A percentile compares a stretch with the other conserved stretches of the same genome.
These are phyloP conservation scores for Genyomyrus donnyi DNA, from an alignment of 2,113 vertebrate species.

Conservation along the genomic window DNA sequence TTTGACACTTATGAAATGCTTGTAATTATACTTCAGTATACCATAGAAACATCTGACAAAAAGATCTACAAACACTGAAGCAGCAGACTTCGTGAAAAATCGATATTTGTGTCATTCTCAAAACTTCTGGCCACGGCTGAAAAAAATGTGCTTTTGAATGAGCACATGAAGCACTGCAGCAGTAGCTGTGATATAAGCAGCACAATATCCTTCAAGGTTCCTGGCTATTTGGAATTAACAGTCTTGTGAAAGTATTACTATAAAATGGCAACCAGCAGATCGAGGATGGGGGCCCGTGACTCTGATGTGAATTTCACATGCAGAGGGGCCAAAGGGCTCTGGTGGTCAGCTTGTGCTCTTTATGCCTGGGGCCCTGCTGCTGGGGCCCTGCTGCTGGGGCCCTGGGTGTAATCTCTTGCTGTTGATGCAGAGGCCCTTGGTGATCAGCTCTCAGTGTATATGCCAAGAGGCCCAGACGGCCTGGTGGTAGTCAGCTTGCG, in stretches of 20 bases:
- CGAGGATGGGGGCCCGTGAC: background rate
- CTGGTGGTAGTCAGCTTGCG: background rate
- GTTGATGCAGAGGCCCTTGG: background rate
- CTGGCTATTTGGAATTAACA: background rate
- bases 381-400: background rate
- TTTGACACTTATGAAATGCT: no score
- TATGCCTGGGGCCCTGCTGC: background rate
- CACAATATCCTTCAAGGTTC: background rate
- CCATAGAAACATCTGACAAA: no score
- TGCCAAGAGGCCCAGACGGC: background rate
- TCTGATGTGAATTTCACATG: background rate
- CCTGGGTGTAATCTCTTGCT: background rate
- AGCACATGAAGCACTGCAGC: background rate
- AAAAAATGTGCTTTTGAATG: background rate
- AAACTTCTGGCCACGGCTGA: background rate
- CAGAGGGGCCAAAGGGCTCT: background rate
- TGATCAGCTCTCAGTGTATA: background rate
- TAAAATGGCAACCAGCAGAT: background rate
- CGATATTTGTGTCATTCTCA: no score
- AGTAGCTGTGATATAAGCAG: background rate
- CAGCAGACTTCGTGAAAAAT: no score
- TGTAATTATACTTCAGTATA: no score
- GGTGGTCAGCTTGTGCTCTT: background rate
- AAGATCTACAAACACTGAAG: no score
- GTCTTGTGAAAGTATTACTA: background rate